Conservation (phyloP, 2,113 vertebrate genomes). For the Scomber japonicus region DNA sequence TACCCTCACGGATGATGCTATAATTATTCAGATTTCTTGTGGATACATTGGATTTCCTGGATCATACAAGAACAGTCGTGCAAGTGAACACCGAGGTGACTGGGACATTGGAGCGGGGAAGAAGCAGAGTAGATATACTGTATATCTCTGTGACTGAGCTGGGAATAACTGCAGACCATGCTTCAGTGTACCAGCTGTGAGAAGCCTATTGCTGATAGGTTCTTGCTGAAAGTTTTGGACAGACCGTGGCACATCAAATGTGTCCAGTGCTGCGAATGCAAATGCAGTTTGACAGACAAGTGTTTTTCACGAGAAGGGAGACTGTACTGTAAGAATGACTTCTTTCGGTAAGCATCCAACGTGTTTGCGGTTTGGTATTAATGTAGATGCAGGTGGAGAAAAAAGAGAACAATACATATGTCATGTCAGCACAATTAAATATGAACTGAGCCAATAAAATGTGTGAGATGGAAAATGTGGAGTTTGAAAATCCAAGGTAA, state of each 20-base stretch:
- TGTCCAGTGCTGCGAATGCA: conserved; percentile 98
- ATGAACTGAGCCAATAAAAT: background rate
- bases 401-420: no score
- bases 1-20: conserved; percentile 47
- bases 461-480: background rate
- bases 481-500: background rate
- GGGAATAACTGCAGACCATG: conserved; percentile 89
- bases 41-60: conserved; percentile 67
- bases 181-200: conserved; percentile 97
- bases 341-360: conserved; percentile 92
- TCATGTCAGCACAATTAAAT: background rate
- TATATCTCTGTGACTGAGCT: conserved; percentile 19
- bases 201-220: conserved; percentile 96
- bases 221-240: conserved; percentile 98
- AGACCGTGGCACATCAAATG: conserved; percentile 98
- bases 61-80: conserved; percentile 26
- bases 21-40: conserved; percentile 34
- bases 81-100: conserved; percentile 13
- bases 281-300: conserved; percentile 97
- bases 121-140: background rate
- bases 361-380: background rate
- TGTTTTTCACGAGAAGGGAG: conserved; percentile 98
- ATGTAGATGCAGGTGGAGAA: background rate
- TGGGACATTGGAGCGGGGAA: conserved; percentile 32
- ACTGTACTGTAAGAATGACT: conserved; percentile 99